Base-by-base conservation (phyloP, 1,140 invertebrate species). In the Hypothenemus hampei region DNA sequence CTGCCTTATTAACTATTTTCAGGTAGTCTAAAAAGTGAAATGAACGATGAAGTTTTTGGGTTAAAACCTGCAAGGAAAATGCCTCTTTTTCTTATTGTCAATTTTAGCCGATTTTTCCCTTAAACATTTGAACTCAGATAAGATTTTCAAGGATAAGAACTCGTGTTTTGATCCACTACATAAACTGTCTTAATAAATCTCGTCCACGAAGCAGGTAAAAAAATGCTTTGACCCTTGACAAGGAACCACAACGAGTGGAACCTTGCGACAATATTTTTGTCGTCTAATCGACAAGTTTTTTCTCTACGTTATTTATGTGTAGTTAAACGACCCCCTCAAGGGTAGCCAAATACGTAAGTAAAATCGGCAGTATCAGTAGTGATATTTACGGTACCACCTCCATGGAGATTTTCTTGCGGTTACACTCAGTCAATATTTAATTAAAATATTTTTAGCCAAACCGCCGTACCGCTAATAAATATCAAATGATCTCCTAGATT, bases 231-330 rank as follows among this genome's bases (percentile, higher is more conserved):
- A 48, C 46, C 46, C 46, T 48, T 31, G 1, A 13, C 6, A 48
- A 47, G 37, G 31, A 22, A 48, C 13, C 31, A 29, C 11, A 20
- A 5, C 20, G 46, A 48, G 21, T 37, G 11, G 10, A 11, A 26
- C 46, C 46, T n/a, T 48, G 21, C 46, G 46, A 37, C 46, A 36
- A 39, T 36, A 37, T 48, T 48, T 36, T 48, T 48, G 36, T 23
- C n/a, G 10, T 31, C 10, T 48, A 39, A 37, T 48, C 35, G 31
- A 21, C 33, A 22, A 18, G 19, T 48, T 48, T 48, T 48, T 48
- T 37, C 31, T 6, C 19, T n/a, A 19, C 13, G 33, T 37, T 36
- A 39, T 48, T 48, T 48, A 39, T 48, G 46, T n/a, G 31, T 22
- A 24, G 35, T 48, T 36, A 35, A 48, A 35, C 37, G 46, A 35